These are phyloP conservation scores for Notocelia uddmanniana DNA, from an alignment of 2,888 invertebrate species.

Conservation along the genomic window DNA sequence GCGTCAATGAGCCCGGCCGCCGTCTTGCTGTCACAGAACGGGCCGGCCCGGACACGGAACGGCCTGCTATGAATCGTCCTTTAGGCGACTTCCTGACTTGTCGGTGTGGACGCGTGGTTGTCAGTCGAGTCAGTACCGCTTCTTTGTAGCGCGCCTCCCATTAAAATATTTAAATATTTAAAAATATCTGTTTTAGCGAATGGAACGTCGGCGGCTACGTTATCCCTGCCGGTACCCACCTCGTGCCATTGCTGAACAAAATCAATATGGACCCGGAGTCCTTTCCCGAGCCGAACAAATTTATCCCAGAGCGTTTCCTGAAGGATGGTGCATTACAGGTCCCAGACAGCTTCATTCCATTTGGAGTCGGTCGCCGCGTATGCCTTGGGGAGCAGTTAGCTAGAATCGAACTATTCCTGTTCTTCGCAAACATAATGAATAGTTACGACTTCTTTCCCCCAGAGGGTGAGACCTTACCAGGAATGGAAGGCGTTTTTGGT, in stretches of 20 bases:
- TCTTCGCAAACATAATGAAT: constrained; percentile 92
- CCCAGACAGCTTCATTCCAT: constrained; percentile 93
- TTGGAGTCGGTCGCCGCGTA: constrained; percentile 94
- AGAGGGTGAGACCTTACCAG: constrained; percentile 88
- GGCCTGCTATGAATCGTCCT: too few species aligned
- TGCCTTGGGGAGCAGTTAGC: constrained; percentile 93
- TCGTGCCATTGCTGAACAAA: constrained; percentile 92
- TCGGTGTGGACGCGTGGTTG: too few species aligned
- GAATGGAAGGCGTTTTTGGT: constrained; percentile 89
- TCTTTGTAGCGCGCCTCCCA: too few species aligned
- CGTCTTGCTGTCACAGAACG: too few species aligned
- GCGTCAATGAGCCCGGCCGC: too few species aligned
- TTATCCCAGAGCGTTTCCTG: constrained; percentile 91
- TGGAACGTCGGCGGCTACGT: constrained; percentile 89
- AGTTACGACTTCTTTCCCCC: constrained; percentile 89
- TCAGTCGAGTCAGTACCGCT: too few species aligned
- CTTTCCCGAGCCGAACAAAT: constrained; percentile 92
- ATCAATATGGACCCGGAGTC: constrained; percentile 93
- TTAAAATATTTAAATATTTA: too few species aligned
- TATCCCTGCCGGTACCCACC: constrained; percentile 91
- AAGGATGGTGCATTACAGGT: constrained; percentile 89
- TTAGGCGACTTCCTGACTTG: too few species aligned
- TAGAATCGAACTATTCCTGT: constrained; percentile 93
- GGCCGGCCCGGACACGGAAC: too few species aligned
- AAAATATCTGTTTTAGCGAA: constrained; percentile 83